Evolutionary conservation across 2,113 vertebrate species (phyloP), one percentile per base, ranked within the genome.

Genomic region (Pachycephala philippinensis): DNA sequence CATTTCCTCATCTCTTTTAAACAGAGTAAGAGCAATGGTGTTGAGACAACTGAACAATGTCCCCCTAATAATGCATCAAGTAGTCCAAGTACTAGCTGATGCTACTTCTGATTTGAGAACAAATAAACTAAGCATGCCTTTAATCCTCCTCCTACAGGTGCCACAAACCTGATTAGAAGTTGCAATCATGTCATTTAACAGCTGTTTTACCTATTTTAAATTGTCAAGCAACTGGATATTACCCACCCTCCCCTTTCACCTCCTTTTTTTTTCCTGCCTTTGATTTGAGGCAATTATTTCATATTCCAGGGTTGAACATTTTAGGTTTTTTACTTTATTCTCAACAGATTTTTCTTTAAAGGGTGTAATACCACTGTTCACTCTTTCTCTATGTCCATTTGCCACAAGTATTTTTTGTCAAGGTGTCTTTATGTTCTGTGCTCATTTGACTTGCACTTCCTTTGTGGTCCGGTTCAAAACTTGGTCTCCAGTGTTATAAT

Each of bases 401-500:
- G 44, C 40, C 6, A 2, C 18, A 50, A 53, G 8, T 76, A 24
- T 49, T 80, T 94, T 80, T 79, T 83, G 45, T 80, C 33, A 65
- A 28, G 37, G 1, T 72, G 3, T 59, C 16, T 76, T 85, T 7
- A 2, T 56, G n/a, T 71, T 94, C 27, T 49, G 8, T 4, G 2
- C 15, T 71, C 4, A 4, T 87, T 84, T 79, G 70, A 64, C 33
- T 82, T 79, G 35, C 12, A 21, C 40, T 95, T 94, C 52, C 54
- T 93, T 72, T 95, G 76, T 84, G 68, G 68, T 86, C 68, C 50
- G 14, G 5, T 77, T 94, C 39, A 80, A 63, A 90, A 74, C 44
- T 83, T 69, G 12, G 13, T 88, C 22, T 71, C 7, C 47, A 15
- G n/a, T 68, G 22, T 26, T 84, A 24, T 0, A 50, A 2, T 44